Evolutionary conservation across 2,113 vertebrate genomes (phyloP).

Genomic region (Oncorhynchus masou): DNA sequence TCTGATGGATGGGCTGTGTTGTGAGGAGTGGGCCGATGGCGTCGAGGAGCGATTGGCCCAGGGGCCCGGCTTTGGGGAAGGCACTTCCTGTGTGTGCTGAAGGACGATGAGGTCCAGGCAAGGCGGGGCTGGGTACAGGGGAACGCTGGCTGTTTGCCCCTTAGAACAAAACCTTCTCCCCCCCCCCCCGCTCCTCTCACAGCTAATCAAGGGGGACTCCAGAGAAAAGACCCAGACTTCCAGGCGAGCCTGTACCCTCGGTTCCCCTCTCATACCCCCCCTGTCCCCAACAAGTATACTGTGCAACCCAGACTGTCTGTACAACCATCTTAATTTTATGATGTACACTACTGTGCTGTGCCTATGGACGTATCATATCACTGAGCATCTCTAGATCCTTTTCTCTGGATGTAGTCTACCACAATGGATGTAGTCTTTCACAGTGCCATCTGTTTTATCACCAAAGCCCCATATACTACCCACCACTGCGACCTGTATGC

Average conservation of each 20-base stretch:
- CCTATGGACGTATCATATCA: no score
- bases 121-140: constrained; percentile 57
- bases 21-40: constrained; percentile 61
- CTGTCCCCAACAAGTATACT: no score
- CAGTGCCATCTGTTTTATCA: no score
- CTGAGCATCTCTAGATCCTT: no score
- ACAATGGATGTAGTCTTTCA: no score
- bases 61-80: constrained; percentile 57
- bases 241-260: constrained; percentile 3
- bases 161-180: not conserved
- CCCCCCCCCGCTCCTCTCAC: constrained; percentile 32
- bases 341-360: no score
- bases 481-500: no score
- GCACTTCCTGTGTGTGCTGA: constrained; percentile 73
- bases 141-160: constrained; percentile 36
- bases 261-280: not conserved
- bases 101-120: constrained; percentile 56
- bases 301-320: no score
- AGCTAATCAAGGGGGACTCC: constrained; percentile 50
- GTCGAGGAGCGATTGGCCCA: constrained; percentile 67
- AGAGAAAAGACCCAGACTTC: constrained; percentile 47
- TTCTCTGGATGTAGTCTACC: no score
- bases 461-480: no score
- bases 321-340: no score
- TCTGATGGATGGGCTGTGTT: constrained; percentile 67